These are phyloP conservation scores for Cataglyphis cursor DNA, from an alignment of 2,888 invertebrate genomes.

Conservation along the genomic window DNA sequence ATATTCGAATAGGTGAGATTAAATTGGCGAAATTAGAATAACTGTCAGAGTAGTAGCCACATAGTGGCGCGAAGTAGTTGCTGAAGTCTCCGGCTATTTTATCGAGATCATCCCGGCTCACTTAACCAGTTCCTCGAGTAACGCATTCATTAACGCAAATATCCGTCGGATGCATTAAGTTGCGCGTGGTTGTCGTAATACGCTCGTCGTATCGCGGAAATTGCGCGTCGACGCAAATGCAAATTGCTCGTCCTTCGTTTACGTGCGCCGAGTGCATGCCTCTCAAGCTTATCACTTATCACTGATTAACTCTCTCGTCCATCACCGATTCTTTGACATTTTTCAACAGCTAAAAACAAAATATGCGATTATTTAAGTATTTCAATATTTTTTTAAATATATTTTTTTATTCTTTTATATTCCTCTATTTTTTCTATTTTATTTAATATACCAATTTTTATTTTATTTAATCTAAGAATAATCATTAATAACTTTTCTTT, in stretches of 20 bases:
- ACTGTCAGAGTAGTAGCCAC: slow-evolving; percentile 39
- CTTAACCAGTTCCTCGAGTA: slow-evolving; percentile 64
- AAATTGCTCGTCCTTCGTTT: slow-evolving; percentile 51
- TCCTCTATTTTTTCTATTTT: not conserved
- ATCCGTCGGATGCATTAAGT: slow-evolving; percentile 70
- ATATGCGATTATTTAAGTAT: not conserved
- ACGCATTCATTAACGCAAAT: slow-evolving; percentile 72
- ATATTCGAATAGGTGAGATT: not conserved
- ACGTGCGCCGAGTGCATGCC: slow-evolving; percentile 15
- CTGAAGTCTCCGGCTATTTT: slow-evolving; percentile 39
- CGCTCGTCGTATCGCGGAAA: slow-evolving; percentile 67
- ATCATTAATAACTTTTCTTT: not conserved
- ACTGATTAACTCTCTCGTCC: slow-evolving; percentile 36
- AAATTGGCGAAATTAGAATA: slow-evolving; percentile 28
- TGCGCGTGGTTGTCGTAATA: slow-evolving; percentile 56
- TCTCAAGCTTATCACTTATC: slow-evolving; percentile 46
- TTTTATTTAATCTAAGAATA: not conserved
- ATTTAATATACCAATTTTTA: not conserved
- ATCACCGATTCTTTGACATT: slow-evolving; percentile 14
- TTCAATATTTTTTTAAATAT: not conserved
- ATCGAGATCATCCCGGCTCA: slow-evolving; percentile 66
- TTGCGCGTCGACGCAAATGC: slow-evolving; percentile 59
- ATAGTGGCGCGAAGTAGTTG: not conserved
- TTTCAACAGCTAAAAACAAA: not conserved
- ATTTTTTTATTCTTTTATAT: not conserved